Conservation (phyloP, 2,113 vertebrate species). For the Ailuropoda melanoleuca region DNA sequence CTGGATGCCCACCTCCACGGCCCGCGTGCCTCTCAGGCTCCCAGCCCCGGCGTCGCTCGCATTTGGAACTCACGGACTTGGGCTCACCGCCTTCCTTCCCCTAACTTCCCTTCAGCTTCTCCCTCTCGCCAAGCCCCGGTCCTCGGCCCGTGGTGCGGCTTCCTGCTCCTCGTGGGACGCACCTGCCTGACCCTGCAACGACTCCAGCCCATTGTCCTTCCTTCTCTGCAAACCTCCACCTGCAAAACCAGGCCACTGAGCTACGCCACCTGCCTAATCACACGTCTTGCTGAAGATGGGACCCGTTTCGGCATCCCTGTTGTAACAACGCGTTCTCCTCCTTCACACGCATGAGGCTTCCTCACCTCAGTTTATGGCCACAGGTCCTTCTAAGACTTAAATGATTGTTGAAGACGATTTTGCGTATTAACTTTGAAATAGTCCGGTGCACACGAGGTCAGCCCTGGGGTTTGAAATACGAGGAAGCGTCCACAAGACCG, state of each 20-base stretch:
- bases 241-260: background rate
- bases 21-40: fast-evolving
- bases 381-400: background rate
- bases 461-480: background rate
- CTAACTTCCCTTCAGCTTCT: background rate
- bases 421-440: background rate
- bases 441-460: too few relatives aligned
- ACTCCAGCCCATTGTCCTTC: too few relatives aligned
- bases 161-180: too few relatives aligned
- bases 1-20: background rate
- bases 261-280: background rate
- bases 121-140: fast-evolving
- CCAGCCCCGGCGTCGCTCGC: background rate
- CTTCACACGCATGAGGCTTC: background rate
- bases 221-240: background rate
- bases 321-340: fast-evolving
- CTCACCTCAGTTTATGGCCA: background rate
- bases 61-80: background rate
- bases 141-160: too few relatives aligned
- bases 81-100: background rate
- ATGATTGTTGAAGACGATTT: background rate
- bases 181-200: too few relatives aligned
- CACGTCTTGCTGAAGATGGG: background rate
- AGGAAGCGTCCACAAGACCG: background rate
- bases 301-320: fast-evolving